Evolutionary conservation across 2,113 vertebrate genomes (phyloP).

Genomic region (Macquaria ambigua): DNA sequence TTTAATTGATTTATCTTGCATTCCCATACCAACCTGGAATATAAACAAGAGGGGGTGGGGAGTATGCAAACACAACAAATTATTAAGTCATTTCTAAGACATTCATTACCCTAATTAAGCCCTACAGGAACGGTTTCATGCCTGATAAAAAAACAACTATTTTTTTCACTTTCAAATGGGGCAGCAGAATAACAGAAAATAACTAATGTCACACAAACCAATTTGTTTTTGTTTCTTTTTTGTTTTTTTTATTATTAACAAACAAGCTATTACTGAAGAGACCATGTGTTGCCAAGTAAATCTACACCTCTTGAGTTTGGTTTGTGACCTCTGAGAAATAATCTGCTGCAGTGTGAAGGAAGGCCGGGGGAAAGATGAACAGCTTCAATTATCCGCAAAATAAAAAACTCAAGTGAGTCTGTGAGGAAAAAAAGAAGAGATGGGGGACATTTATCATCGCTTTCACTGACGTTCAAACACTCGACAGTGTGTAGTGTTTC

Average conservation of each 20-base stretch:
- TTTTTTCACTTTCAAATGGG: neutral
- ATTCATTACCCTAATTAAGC: slow-evolving; percentile 30
- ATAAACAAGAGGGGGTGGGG: neutral
- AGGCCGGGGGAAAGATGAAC: slow-evolving; percentile 32
- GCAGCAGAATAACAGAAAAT: slow-evolving; percentile 2
- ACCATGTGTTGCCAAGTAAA: neutral
- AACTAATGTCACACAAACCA: neutral
- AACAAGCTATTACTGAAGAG: neutral
- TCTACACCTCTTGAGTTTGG: neutral
- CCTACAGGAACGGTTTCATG: slow-evolving; percentile 15
- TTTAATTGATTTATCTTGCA: neutral
- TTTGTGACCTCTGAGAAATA: slow-evolving; percentile 33
- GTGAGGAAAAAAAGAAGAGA: slow-evolving; percentile 29
- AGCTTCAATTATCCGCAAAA: slow-evolving; percentile 32
- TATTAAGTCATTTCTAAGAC: neutral
- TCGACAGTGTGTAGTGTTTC: neutral
- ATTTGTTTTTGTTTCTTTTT: neutral
- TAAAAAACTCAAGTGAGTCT: slow-evolving; percentile 22
- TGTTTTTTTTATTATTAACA: neutral
- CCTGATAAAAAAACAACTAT: neutral
- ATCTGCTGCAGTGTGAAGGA: slow-evolving; percentile 9
- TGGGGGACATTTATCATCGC: slow-evolving; percentile 14
- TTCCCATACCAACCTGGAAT: neutral
- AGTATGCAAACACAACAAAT: slow-evolving; percentile 31
- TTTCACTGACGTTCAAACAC: slow-evolving; percentile 20